Base-by-base conservation (phyloP, 2,113 vertebrate species). In the Malurus melanocephalus region DNA sequence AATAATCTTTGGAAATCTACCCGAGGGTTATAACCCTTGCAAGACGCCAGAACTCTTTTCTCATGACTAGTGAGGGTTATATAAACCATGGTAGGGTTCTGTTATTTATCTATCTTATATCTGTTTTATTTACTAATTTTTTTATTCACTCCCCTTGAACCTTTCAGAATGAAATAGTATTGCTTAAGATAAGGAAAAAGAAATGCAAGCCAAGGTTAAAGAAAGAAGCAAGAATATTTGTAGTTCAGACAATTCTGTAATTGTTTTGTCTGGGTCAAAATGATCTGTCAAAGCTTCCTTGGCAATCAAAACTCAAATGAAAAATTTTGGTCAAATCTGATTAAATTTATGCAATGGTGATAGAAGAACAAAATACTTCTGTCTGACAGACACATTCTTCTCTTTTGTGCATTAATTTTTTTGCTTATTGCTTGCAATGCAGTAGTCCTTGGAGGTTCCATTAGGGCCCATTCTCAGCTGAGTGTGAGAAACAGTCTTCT, bases 241-340 rank as follows among this genome's bases (percentile, higher is more conserved):
- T 81, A 66, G 57, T 64, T 83, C 73, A 94, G 85, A 89, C 72
- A 84, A 68, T 68, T 84, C 61, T 75, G 49, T 83, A 88, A 93
- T 91, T 94, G 73, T 93, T 95, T 92, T 69, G 90, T 95, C 87
- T 95, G 85, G 82, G 85, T 87, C 87, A 93, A 87, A 89, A 78
- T 45, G 51, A 88, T 90, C 76, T 78, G 62, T 11, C 10, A 32
- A 80, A 69, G 1, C 51, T 90, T 78, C 35, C 40, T 67, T 88
- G 91, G 85, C 56, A 84, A 52, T 46, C 55, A 92, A 87, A 93
- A 64, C 18, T 12, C 1, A 0, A 86, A 89, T 53, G 61, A 95
- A 91, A 83, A 49, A 16, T n/a, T 78, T 66, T 56, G 13, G 7
- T 80, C 32, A 53, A 35, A 59, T 89, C n/a, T 65, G 35, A 45